Evolutionary conservation across 2,797 vertebrate species (phyloP).

Genomic region (Anguilla obscura): DNA sequence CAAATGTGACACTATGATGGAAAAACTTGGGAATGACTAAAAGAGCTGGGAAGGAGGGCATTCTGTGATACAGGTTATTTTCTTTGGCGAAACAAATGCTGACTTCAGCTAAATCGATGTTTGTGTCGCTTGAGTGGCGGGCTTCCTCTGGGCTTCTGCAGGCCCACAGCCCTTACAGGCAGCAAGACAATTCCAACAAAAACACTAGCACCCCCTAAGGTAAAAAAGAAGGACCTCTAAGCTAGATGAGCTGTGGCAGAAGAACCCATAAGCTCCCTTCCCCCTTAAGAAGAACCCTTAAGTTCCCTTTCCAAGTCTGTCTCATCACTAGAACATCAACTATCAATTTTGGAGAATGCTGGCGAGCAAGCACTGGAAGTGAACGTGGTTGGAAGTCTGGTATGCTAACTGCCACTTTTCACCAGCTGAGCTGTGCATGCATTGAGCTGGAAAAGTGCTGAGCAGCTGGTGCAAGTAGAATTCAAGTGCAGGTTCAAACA

Average conservation of each 20-base stretch:
- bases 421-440: neutral
- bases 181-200: conserved; percentile 25
- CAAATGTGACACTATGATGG: neutral
- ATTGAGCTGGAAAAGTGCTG: neutral
- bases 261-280: neutral
- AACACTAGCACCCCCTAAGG: conserved; percentile 2
- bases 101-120: conserved; percentile 26
- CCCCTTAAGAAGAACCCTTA: neutral
- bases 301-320: neutral
- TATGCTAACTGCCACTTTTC: neutral
- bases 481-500: neutral
- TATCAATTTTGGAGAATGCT: neutral
- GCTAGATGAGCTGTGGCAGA: neutral
- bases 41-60: neutral
- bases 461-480: neutral
- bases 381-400: neutral
- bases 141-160: neutral
- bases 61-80: conserved; percentile 14
- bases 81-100: conserved; percentile 22
- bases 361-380: neutral
- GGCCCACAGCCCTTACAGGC: neutral
- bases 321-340: neutral
- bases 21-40: neutral
- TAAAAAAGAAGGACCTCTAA: neutral
- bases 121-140: conserved; percentile 22